These are phyloP conservation scores for Sussaba pulchella DNA, from an alignment of 2,888 invertebrate species.

Conservation along the genomic window DNA sequence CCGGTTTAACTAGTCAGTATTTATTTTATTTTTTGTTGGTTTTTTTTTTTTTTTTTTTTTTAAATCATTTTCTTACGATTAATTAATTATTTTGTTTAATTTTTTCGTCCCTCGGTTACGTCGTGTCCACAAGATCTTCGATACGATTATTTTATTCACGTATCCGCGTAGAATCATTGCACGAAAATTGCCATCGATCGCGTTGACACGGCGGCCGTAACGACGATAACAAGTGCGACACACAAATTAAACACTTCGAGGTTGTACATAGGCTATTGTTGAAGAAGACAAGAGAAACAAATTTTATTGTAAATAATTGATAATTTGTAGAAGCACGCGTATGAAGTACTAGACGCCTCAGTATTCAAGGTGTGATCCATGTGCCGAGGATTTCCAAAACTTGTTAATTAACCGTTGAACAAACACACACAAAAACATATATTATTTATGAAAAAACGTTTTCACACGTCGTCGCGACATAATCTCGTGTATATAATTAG, in stretches of 20 bases:
- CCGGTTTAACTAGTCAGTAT: slow-evolving; percentile 79
- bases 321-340: slow-evolving; percentile 64
- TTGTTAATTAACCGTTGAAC: slow-evolving; percentile 72
- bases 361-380: slow-evolving; percentile 60
- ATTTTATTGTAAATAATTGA: slow-evolving; percentile 67
- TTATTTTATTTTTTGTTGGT: slow-evolving; percentile 72
- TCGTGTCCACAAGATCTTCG: slow-evolving; percentile 40
- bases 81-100: slow-evolving; percentile 33
- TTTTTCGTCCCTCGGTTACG: slow-evolving; percentile 39
- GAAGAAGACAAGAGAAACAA: slow-evolving; percentile 21
- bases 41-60: background rate
- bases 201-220: slow-evolving; percentile 36
- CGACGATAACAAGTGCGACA: slow-evolving; percentile 44
- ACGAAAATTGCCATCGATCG: slow-evolving; percentile 7
- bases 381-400: slow-evolving; percentile 72
- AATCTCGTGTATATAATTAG: slow-evolving; percentile 69
- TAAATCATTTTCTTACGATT: slow-evolving; percentile 42
- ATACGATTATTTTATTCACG: too few species aligned
- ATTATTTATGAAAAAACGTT: slow-evolving; percentile 62
- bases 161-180: too few species aligned
- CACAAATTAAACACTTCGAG: slow-evolving; percentile 50
- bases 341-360: slow-evolving; percentile 64
- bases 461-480: slow-evolving; percentile 56
- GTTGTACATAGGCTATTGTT: slow-evolving; percentile 63
- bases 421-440: slow-evolving; percentile 19